These are phyloP conservation scores for Axea sp. DNA, from an alignment of 2,888 invertebrate species.

Conservation along the genomic window DNA sequence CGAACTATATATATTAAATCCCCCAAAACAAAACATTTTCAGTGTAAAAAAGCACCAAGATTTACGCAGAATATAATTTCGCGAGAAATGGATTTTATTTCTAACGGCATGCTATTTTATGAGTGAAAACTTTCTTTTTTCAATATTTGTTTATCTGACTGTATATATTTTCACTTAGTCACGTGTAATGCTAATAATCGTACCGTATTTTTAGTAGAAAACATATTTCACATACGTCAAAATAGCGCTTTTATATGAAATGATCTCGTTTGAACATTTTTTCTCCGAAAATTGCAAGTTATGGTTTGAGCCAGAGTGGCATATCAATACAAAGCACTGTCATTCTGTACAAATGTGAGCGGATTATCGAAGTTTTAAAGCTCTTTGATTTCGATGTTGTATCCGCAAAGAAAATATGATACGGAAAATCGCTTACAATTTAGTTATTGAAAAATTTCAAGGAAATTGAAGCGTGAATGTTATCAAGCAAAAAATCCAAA, in stretches of 20 bases:
- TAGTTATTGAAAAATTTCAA: conserved; percentile 27
- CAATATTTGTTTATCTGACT: too few species aligned
- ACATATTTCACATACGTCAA: background rate
- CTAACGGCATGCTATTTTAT: too few species aligned
- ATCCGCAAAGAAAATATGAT: conserved; percentile 38
- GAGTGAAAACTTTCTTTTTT: too few species aligned
- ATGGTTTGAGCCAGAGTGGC: conserved; percentile 3
- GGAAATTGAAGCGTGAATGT: conserved; percentile 39
- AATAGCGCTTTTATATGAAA: conserved; percentile 10
- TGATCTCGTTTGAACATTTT: conserved; percentile 28
- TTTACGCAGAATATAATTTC: too few species aligned
- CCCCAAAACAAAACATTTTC: too few species aligned
- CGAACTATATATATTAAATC: too few species aligned
- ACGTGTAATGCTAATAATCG: too few species aligned
- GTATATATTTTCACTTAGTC: too few species aligned
- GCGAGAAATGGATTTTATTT: too few species aligned
- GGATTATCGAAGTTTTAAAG: conserved; percentile 44
- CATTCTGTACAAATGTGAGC: conserved; percentile 22
- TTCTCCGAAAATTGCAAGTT: conserved; percentile 29
- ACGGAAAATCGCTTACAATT: conserved; percentile 40
- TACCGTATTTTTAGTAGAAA: too few species aligned
- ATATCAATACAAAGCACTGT: conserved; percentile 34
- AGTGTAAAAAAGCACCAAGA: too few species aligned
- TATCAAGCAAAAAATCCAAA: conserved; percentile 37
- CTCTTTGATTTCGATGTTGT: conserved; percentile 29